Evolutionary conservation across 2,797 vertebrate genomes (phyloP), one percentile per base, ranked within the genome.

Genomic region (Mergus octosetaceus): DNA sequence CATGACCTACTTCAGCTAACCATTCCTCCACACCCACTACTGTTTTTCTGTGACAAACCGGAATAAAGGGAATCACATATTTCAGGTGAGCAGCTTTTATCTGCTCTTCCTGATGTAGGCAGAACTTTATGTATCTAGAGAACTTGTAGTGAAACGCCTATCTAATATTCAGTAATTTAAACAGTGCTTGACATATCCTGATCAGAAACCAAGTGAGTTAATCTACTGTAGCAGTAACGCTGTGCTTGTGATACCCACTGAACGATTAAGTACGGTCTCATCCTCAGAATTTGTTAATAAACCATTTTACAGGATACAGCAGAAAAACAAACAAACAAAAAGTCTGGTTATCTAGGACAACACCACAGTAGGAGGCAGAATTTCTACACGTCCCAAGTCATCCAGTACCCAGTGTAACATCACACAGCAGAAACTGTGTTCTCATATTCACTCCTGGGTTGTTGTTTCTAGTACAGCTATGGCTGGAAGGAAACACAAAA

Each of bases 391-490:
- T 82, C 64, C 54, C 28, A 56, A 32, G 43, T 54, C 13, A 18
- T 3, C 27, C 18, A 34, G 34, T n/a, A 65, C 14, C 32, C 5
- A 62, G 9, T n/a, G 18, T n/a, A 53, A 45, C 11, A 10, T 38
- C 60, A 57, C n/a, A 38, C 1, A 47, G 49, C 54, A 90, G 39
- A 70, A 49, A 28, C 43, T 69, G 14, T 28, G 32, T 22, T 65
- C 27, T 60, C 0, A 0, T 41, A 13, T 76, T 38, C 78, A 14
- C 22, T 60, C 32, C 32, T 1, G 0, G 4, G 22, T 27, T 7
- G 25, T 12, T 87, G 32, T 60, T 75, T 91, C 12, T 68, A 32
- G 36, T 6, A 13, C 2, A 17, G 58, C 34, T 18, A 22, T 25
- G 27, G 45, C 49, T 64, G n/a, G 32, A 57, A 74, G 13, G 12